Evolutionary conservation across 2,113 vertebrate species (phyloP), one percentile per base, ranked within the genome.

Genomic region (Cynopterus brachyotis): DNA sequence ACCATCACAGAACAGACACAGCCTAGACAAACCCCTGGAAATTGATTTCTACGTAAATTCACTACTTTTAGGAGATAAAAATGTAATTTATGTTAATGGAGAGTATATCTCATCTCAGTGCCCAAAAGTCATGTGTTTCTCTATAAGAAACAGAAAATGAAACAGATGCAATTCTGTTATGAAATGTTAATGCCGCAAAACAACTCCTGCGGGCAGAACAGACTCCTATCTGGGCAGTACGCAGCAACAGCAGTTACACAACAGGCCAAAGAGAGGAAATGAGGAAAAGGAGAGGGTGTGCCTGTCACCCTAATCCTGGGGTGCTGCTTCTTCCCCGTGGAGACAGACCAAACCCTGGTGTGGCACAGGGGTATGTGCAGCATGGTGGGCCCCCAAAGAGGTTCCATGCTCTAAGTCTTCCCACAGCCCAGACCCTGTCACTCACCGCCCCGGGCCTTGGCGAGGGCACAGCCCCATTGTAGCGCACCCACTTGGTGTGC

Each of bases 401-500:
- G 64, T 42, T 22, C 30, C n/a, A 22, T 0, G 7, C 42, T 30
- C 24, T 22, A 22, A 66, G 28, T 9, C 66, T 55, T 7, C 81
- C 42, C 12, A 0, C 60, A 17, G 20, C 42, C n/a, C 32, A 5
- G 1, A 35, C 30, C 40, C 57, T 73, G 3, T 32, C 94, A 98
- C 99, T 99, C 97, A 99, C 99, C 13, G 99, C 99, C 97, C 99
- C 99, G 3, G 99, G 99, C 35, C 99, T 99, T 20, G 99, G 99
- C 17, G 95, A 97, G 9, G 99, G 99, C 60, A 99, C 98, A 0
- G 99, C 97, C 37, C 99, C 99, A 0, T 99, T 99, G 98, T 99
- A 99, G 53, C 99, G 99, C 42, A 99, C 99, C 99, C 99, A 99
- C 95, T 99, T 99, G 8, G 99, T 99, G 96, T 99, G 99, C 19